phyloP scores from a whole-genome alignment of 2,113 vertebrate genomes.

The Triplophysa dalaica region DNA sequence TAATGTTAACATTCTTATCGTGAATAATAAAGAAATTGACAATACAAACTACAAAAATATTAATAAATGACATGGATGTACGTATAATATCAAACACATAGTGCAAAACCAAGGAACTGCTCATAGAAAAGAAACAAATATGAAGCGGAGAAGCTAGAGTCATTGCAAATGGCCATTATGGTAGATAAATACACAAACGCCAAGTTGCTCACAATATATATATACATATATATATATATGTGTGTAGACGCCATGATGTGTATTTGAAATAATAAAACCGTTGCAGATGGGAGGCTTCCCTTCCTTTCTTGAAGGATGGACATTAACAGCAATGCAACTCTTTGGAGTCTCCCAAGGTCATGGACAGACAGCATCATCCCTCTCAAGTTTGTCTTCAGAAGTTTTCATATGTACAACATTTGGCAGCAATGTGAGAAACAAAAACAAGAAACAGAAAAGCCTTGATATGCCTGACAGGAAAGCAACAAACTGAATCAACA shows the following conservation, averaged over 20 bases:
- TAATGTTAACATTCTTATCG: not conserved
- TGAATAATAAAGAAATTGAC: constrained; percentile 14
- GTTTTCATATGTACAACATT: constrained; percentile 77
- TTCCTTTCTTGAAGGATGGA: constrained; percentile 20
- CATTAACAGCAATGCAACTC: constrained; percentile 29
- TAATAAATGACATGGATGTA: constrained; percentile 48
- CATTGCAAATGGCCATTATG: constrained; percentile 32
- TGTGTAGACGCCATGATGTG: constrained; percentile 19
- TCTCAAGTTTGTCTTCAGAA: constrained; percentile 83
- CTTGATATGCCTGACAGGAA: constrained; percentile 45
- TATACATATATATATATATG: not conserved
- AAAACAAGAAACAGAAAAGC: constrained; percentile 63
- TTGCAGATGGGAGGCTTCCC: constrained; percentile 39
- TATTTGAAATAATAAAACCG: constrained; percentile 16
- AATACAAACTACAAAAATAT: constrained; percentile 52
- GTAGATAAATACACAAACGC: constrained; percentile 46
- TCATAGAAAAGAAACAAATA: constrained; percentile 42
- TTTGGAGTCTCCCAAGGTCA: constrained; percentile 56
- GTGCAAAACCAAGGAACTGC: constrained; percentile 51
- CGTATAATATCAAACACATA: constrained; percentile 54
- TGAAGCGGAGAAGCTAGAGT: constrained; percentile 40
- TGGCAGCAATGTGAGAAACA: constrained; percentile 76
- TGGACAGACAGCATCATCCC: constrained; percentile 67
- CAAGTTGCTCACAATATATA: constrained; percentile 10
- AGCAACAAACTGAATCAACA: constrained; percentile 69